Percentiles rank a stretch among this genome's conserved stretches.
These are phyloP conservation scores for Rissa tridactyla DNA, from an alignment of 2,113 vertebrate species.

Conservation along the genomic window DNA sequence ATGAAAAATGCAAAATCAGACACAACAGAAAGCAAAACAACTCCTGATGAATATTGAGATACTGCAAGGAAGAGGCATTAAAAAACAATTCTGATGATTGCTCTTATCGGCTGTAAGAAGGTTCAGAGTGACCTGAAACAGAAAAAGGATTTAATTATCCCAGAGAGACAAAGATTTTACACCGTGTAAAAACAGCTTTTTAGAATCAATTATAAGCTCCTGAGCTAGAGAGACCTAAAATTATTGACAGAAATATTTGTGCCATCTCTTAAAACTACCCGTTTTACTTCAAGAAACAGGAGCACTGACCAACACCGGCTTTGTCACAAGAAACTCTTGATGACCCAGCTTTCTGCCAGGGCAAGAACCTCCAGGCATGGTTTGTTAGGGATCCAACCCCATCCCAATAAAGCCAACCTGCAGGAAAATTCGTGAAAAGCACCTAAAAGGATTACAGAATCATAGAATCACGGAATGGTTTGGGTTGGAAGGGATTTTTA, in stretches of 20 bases:
- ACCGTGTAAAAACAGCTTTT: neutral
- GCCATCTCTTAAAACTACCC: neutral
- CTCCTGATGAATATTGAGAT: neutral
- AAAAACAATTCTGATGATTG: neutral
- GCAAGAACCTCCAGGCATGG: rapidly evolving
- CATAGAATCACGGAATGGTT: neutral
- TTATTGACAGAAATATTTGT: neutral
- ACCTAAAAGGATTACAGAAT: neutral
- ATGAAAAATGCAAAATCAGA: neutral
- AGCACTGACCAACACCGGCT: neutral
- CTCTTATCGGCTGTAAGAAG: neutral
- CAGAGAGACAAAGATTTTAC: neutral
- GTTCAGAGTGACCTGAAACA: neutral
- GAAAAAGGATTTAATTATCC: neutral
- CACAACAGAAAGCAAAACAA: neutral
- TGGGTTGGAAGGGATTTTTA: neutral
- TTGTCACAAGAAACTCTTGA: neutral
- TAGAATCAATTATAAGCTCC: neutral
- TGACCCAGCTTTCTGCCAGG: neutral
- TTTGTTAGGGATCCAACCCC: neutral
- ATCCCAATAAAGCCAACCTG: neutral
- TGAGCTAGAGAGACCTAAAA: neutral
- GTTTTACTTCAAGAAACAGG: neutral
- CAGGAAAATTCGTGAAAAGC: neutral
- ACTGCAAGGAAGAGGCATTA: neutral